Evolutionary conservation across 2,888 invertebrate genomes (phyloP).

Genomic region (Hofmannophila pseudospretella): DNA sequence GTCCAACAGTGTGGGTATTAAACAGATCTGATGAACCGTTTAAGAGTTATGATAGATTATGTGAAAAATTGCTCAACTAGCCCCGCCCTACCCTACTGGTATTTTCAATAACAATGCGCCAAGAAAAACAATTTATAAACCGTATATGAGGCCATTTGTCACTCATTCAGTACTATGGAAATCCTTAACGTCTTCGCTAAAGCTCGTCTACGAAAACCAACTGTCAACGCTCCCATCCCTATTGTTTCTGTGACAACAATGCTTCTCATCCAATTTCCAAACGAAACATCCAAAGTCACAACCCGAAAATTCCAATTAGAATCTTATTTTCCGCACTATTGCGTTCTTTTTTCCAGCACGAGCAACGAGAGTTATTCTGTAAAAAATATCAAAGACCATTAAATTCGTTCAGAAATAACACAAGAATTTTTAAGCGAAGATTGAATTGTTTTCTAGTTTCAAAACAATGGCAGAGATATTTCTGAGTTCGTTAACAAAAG

Average conservation of each 20-base stretch:
- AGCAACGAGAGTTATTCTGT: conserved; percentile 29
- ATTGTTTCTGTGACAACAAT: conserved; percentile 61
- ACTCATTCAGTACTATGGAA: conserved; percentile 49
- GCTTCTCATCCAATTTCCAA: conserved; percentile 25
- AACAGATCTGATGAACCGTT: no score
- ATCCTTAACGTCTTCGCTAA: conserved; percentile 46
- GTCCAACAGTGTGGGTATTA: no score
- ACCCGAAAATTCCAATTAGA: conserved; percentile 16
- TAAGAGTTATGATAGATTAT: no score
- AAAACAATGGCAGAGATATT: conserved; percentile 60
- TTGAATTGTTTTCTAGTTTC: conserved; percentile 58
- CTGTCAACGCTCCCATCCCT: conserved; percentile 56
- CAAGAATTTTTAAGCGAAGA: conserved; percentile 44
- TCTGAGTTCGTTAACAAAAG: conserved; percentile 50
- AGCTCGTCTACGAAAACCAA: conserved; percentile 49
- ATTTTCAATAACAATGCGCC: conserved; percentile 44
- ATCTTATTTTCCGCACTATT: conserved; percentile 21
- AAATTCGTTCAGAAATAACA: conserved; percentile 49
- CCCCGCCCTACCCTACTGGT: no score
- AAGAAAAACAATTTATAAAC: conserved; percentile 31
- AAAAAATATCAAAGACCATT: conserved; percentile 32
- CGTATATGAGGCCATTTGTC: conserved; percentile 56
- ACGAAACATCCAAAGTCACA: conserved; percentile 18
- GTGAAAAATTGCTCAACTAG: no score
- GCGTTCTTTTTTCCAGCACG: conserved; percentile 9